These are phyloP conservation scores for Myoxocephalus aenaeus DNA, from an alignment of 2,797 vertebrate genomes.

Conservation along the genomic window DNA sequence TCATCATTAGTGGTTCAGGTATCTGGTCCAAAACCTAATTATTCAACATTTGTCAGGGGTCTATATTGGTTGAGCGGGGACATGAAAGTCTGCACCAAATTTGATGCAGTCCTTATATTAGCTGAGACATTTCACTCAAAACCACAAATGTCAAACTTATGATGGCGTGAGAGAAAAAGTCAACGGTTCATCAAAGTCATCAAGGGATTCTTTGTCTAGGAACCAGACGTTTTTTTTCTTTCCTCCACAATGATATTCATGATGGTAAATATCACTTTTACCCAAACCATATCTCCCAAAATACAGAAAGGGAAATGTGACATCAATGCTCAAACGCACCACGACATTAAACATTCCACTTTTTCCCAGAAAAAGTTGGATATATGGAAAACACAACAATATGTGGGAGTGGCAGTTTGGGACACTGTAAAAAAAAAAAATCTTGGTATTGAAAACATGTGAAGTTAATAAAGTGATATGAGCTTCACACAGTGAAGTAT, in stretches of 20 bases:
- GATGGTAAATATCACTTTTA: background rate
- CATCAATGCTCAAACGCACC: background rate
- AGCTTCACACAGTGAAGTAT: background rate
- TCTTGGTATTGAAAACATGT: background rate
- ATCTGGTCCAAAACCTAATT: no score
- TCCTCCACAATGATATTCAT: background rate
- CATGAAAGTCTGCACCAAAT: no score
- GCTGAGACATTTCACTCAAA: background rate
- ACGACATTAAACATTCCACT: constrained; percentile 4
- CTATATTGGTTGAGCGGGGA: no score
- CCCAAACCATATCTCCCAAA: background rate
- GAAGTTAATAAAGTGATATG: background rate
- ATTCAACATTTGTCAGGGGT: no score
- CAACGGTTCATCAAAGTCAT: background rate
- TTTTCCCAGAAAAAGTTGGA: background rate
- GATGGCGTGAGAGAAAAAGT: background rate
- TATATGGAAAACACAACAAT: background rate
- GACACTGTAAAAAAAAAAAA: no score
- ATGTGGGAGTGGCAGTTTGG: background rate
- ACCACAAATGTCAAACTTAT: constrained; percentile 7
- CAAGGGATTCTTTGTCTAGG: background rate
- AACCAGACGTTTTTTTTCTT: background rate
- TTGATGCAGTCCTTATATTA: no score
- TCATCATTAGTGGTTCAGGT: no score
- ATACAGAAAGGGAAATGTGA: background rate